phyloP scores from a whole-genome alignment of 2,113 vertebrate species.

The Orcinus orca region DNA sequence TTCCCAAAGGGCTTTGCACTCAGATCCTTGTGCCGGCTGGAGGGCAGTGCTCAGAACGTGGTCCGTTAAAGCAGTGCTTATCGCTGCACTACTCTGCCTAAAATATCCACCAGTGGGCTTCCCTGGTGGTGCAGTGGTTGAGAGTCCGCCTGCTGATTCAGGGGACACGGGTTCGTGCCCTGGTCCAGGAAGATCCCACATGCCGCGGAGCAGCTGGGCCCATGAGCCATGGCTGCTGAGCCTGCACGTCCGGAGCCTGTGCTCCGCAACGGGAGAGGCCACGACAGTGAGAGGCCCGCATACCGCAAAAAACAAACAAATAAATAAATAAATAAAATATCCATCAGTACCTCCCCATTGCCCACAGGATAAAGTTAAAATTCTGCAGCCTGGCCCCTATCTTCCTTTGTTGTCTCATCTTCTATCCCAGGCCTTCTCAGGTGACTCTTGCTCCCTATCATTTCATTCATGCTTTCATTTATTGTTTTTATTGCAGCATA shows the following conservation, averaged over 20 bases:
- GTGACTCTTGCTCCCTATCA: fast-evolving
- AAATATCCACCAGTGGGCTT: neutral
- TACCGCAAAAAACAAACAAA: no score
- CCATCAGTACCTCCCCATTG: fast-evolving
- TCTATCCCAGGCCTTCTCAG: neutral
- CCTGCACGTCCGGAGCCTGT: no score
- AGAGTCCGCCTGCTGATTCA: no score
- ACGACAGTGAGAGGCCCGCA: no score
- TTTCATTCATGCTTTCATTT: neutral
- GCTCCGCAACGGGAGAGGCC: no score
- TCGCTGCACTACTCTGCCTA: fast-evolving
- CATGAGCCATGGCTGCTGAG: fast-evolving
- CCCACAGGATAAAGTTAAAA: neutral
- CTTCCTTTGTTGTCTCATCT: fast-evolving
- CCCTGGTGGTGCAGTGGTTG: no score
- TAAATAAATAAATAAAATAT: no score
- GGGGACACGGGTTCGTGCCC: no score
- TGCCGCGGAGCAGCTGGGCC: no score
- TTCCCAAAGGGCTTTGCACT: neutral
- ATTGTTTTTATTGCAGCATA: neutral
- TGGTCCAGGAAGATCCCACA: no score
- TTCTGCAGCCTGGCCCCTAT: neutral
- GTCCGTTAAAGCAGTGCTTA: neutral
- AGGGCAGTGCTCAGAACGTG: fast-evolving
- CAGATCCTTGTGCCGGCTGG: neutral